Base-by-base conservation (phyloP, 2,113 vertebrate genomes). In the Corythornis madagascariensis region DNA sequence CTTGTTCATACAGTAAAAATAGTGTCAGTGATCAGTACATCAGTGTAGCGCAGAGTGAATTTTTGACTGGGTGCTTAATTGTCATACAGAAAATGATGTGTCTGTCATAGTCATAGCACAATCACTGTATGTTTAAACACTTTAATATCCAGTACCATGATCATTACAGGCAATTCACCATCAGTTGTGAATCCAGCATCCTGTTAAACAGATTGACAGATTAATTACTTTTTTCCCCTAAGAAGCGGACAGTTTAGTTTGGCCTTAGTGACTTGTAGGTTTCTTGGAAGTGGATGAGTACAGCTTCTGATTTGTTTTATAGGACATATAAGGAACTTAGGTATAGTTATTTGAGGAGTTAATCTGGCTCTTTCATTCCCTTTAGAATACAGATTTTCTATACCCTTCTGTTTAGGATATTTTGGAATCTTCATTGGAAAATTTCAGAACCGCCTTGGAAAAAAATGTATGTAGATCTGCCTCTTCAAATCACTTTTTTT, bases 361-460 rank as follows among this genome's bases (percentile, higher is more conserved):
- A 79, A 92, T 95, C 96, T 96, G 94, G 72, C 74, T 91, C 93
- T 96, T 92, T 57, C 75, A 86, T 94, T 92, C 88, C 88, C 86
- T 95, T 95, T 93, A 96, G 94, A 94, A 95, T 95, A 94, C 66
- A 95, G 85, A 94, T 95, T 94, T 97, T 96, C 89, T 95, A 73
- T 93, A 89, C 88, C 92, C 89, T 96, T 97, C 86, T 93, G 85
- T 97, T 96, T 95, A 95, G 96, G 95, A 96, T 78, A 84, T 96
- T 97, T 97, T 96, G 93, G 95, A 96, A 97, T 97, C 95, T 96
- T 88, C 95, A 94, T 86, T 96, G 95, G 93, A 96, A 97, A 95
- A 91, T 97, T 97, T 97, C 96, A 97, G 95, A 97, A 80, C 89
- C 89, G 78, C 93, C 94, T 96, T 96, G 92, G 92, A 85, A 93